Base-by-base conservation (phyloP, 1,140 invertebrate genomes). In the Megathymus violae region DNA sequence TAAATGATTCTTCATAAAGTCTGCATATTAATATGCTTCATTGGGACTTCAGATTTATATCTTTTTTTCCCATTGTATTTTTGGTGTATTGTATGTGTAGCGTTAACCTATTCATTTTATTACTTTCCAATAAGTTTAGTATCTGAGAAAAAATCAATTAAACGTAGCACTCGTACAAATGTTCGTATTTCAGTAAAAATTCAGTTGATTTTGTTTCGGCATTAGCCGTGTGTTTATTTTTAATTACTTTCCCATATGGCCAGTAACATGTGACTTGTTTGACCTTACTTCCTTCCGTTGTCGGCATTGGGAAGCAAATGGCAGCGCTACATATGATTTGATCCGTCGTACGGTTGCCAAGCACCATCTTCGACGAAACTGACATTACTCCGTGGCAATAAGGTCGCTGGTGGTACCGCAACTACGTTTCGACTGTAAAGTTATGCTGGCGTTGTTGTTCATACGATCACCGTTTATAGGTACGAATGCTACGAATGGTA, bases 271-370 rank as follows among this genome's bases (percentile, higher is more conserved):
- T 47, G 69, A 67, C 78, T 63, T 36, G 58, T 43, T 44, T 54
- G 68, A 70, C 68, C 80, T 82, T 78, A 78, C 69, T 82, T 82
- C 80, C 80, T 82, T 82, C 80, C 80, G 77, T 50, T 65, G 41
- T 43, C 54, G 75, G 40, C 75, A 78, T 78, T 75, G 71, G 46
- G 47, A 61, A 43, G 41, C 58, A 71, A 78, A 78, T 74, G 74
- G 71, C 68, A 71, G 72, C 72, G 72, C 69, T 62, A 60, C 62
- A 64, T 61, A 62, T 41, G 31, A 60, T 59, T 51, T 59, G 47
- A 59, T 64, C 48, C 31, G n/a, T n/a, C n/a, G n/a, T 46, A 38
- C 25, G 46, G 44, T 44, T 61, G 36, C 22, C 13, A 19, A 19
- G 13, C 31, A 36, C n/a, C 14, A 31, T 58, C 0, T 1, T 31